Conservation (phyloP, 2,797 vertebrate species). For the Artibeus lituratus region DNA sequence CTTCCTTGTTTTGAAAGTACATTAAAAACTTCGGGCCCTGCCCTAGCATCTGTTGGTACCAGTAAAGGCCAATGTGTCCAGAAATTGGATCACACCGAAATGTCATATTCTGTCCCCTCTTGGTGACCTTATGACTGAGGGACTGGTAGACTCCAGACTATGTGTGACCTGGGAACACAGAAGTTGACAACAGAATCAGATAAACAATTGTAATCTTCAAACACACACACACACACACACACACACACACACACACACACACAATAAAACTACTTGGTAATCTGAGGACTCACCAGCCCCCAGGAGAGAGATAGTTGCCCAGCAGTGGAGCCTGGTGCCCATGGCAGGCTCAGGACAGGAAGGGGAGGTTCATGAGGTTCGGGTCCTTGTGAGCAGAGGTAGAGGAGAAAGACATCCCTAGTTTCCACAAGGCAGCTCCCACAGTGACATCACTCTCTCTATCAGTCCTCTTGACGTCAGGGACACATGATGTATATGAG, state of each 20-base stretch:
- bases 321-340: neutral
- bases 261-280: no score
- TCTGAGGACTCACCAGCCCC: neutral
- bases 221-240: no score
- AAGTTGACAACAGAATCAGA: no score
- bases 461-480: neutral
- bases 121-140: neutral
- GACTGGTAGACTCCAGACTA: no score
- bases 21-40: neutral
- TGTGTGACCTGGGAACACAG: no score
- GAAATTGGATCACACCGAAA: slow-evolving; percentile 19
- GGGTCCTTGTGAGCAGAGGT: neutral
- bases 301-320: neutral
- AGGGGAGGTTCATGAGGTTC: neutral
- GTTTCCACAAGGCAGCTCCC: neutral
- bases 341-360: neutral
- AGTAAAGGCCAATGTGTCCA: neutral
- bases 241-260: no score
- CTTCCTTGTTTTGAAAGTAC: rapidly evolving
- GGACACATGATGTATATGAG: no score
- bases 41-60: slow-evolving; percentile 59
- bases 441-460: neutral
- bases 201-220: no score
- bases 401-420: rapidly evolving
- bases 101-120: neutral